A percentile compares a stretch with the other conserved stretches of the same genome.
Conservation (phyloP, 2,797 vertebrate species). For the Poecile montanus region DNA sequence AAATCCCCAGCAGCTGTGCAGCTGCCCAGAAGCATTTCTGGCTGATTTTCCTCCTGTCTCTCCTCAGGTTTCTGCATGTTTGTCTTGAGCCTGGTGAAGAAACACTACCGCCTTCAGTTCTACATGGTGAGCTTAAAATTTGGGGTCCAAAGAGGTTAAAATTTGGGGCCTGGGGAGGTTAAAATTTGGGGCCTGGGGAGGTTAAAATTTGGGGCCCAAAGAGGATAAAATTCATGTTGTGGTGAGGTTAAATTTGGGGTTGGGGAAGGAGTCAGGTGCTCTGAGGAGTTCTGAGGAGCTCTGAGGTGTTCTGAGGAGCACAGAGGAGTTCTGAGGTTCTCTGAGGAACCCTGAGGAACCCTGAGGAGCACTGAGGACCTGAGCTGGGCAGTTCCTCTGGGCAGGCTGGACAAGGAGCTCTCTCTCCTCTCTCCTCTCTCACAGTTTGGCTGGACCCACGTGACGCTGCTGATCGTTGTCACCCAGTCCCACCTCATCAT, state of each 20-base stretch:
- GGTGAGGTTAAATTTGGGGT: background rate
- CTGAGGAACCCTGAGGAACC: too few species aligned
- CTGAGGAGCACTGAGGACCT: background rate
- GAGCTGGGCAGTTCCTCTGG: background rate
- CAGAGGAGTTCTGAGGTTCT: too few species aligned
- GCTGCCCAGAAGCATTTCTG: background rate
- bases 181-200: background rate
- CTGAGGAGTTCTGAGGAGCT: too few species aligned
- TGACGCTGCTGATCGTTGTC: slow-evolving; percentile 95
- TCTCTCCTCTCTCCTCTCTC: slow-evolving; percentile 65
- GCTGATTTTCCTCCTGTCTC: background rate
- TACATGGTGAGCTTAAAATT: slow-evolving; percentile 89
- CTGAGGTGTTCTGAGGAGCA: too few species aligned
- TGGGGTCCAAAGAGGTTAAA: background rate
- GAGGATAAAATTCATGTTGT: too few species aligned
- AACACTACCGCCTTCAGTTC: slow-evolving; percentile 98
- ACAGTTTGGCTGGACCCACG: slow-evolving; percentile 98
- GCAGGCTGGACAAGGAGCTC: background rate
- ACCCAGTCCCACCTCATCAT: slow-evolving; percentile 99
- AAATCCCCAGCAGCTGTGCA: background rate
- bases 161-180: slow-evolving; percentile 77
- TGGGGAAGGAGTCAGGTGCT: background rate
- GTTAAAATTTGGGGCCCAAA: background rate
- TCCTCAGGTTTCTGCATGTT: slow-evolving; percentile 98
- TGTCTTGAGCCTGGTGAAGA: slow-evolving; percentile 97